Evolutionary conservation across 2,888 invertebrate genomes (phyloP).

Genomic region (Onchidella celtica): DNA sequence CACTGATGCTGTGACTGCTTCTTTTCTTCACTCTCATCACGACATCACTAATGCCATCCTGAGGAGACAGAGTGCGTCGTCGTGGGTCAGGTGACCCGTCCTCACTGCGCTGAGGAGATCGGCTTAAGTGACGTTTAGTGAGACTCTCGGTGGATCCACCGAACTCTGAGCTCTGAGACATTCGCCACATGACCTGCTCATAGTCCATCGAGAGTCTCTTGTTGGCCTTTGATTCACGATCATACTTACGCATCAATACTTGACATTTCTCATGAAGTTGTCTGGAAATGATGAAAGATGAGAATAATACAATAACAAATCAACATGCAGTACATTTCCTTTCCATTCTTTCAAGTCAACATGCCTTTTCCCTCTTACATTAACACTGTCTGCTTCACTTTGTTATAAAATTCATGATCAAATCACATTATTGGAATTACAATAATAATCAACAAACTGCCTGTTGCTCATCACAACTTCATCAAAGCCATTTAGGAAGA

Average conservation of each 20-base stretch:
- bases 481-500: no score
- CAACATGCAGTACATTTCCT: no score
- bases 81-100: conserved; percentile 58
- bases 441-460: no score
- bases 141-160: conserved; percentile 65
- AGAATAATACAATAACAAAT: no score
- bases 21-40: conserved; percentile 41
- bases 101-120: conserved; percentile 61
- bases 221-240: conserved; percentile 89
- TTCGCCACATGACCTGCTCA: conserved; percentile 93
- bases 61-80: conserved; percentile 60
- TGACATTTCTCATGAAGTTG: conserved; percentile 87
- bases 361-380: no score
- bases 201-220: conserved; percentile 90
- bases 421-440: no score
- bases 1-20: conserved; percentile 37
- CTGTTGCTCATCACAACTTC: no score
- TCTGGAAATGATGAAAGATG: conserved; percentile 80
- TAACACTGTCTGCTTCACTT: no score
- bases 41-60: conserved; percentile 12
- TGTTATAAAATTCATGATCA: no score
- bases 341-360: no score
- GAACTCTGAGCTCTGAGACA: conserved; percentile 79
- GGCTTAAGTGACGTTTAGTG: conserved; percentile 60
- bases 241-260: conserved; percentile 84